Conservation (phyloP, 2,797 vertebrate species). For the Lutjanus campechanus region DNA sequence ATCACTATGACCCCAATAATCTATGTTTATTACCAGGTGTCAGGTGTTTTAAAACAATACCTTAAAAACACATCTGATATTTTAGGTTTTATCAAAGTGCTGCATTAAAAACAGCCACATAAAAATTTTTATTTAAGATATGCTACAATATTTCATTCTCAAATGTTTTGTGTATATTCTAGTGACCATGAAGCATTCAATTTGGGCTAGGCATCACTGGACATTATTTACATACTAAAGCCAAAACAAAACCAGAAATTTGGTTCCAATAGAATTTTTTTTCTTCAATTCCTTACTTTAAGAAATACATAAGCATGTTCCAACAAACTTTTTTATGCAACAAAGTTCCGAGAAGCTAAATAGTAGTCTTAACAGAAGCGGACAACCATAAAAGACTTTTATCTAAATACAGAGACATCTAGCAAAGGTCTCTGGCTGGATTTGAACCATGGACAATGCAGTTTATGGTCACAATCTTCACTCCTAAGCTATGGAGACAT, state of each 20-base stretch:
- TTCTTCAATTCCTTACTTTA: not conserved
- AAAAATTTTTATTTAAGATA: not conserved
- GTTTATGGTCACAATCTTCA: not conserved
- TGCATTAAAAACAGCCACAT: not conserved
- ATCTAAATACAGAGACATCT: no score
- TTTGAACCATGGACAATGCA: not conserved
- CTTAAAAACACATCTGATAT: not conserved
- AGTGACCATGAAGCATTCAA: not conserved
- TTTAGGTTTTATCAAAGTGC: not conserved
- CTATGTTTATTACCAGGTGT: not conserved
- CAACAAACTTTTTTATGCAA: not conserved
- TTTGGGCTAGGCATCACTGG: not conserved
- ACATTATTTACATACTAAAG: not conserved
- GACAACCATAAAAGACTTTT: not conserved
- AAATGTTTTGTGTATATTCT: not conserved
- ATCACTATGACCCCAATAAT: no score
- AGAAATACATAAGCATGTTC: not conserved
- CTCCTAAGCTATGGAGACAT: not conserved
- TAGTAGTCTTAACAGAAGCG: not conserved
- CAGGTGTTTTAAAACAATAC: not conserved
- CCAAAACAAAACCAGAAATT: not conserved
- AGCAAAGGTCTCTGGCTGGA: not conserved
- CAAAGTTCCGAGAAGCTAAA: not conserved
- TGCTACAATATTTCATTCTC: no score
- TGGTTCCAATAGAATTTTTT: not conserved